A percentile compares a stretch with the other conserved stretches of the same genome.
These are phyloP conservation scores for Drosophila mercatorum DNA, from an alignment of 2,888 invertebrate genomes.

Conservation along the genomic window DNA sequence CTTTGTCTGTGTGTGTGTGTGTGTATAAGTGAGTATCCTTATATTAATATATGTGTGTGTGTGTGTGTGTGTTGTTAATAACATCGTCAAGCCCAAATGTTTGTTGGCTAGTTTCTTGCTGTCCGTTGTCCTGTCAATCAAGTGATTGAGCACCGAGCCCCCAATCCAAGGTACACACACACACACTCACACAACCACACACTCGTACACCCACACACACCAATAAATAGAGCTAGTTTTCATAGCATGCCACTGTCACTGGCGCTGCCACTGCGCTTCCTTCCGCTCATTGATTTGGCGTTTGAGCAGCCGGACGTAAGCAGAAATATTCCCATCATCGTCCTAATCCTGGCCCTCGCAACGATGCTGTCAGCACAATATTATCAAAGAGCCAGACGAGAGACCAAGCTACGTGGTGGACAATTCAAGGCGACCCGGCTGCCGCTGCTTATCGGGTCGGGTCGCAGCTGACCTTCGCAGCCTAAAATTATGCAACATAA, in stretches of 20 bases:
- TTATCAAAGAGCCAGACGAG: constrained; percentile 29
- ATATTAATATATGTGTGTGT: not conserved
- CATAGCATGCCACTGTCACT: constrained; percentile 10
- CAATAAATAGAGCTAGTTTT: not conserved
- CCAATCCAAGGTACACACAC: constrained; percentile 3
- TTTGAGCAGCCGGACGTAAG: constrained; percentile 11
- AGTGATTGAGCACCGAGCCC: constrained; percentile 68
- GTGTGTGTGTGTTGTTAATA: constrained; percentile 40
- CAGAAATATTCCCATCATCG: constrained; percentile 43
- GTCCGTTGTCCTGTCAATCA: constrained; percentile 65
- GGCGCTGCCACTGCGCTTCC: constrained; percentile 21
- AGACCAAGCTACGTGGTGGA: not conserved
- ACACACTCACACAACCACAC: not conserved
- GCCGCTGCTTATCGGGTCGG: constrained; percentile 31
- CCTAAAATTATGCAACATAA: constrained; percentile 77
- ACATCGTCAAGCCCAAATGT: constrained; percentile 52
- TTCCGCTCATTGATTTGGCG: constrained; percentile 50
- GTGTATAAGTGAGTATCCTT: not conserved
- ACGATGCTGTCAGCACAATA: constrained; percentile 66
- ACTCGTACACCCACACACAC: not conserved
- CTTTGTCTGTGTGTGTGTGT: not conserved
- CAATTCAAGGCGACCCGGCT: not conserved
- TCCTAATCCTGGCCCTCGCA: constrained; percentile 51
- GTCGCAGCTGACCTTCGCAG: constrained; percentile 38
- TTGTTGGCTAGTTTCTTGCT: constrained; percentile 49